phyloP scores from a whole-genome alignment of 2,888 invertebrate genomes.

The Eurois occulta region DNA sequence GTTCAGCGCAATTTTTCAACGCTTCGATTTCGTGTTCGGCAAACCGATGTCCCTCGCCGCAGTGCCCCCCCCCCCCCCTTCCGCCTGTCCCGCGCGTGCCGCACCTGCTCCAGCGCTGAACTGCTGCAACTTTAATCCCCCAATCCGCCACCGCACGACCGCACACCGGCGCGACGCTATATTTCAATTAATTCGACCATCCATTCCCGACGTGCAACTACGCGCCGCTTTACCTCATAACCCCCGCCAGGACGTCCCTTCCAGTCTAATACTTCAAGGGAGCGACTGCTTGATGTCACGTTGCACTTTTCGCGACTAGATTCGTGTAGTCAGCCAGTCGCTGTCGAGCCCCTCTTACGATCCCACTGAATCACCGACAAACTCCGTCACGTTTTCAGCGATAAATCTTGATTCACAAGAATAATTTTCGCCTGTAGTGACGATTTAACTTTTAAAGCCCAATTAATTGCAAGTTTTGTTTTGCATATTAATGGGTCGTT shows the following conservation, averaged over 20 bases:
- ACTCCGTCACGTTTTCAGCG: slow-evolving; percentile 71
- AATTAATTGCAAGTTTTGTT: slow-evolving; percentile 83
- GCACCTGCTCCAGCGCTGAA: slow-evolving; percentile 83
- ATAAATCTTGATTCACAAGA: slow-evolving; percentile 76
- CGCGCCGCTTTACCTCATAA: slow-evolving; percentile 82
- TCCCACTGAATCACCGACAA: slow-evolving; percentile 54
- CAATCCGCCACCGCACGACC: slow-evolving; percentile 85
- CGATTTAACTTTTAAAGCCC: slow-evolving; percentile 79
- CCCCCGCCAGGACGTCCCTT: slow-evolving; percentile 71
- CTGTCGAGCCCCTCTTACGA: slow-evolving; percentile 30
- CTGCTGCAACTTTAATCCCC: slow-evolving; percentile 88
- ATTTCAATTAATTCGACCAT: slow-evolving; percentile 89
- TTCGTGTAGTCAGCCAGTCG: slow-evolving; percentile 42
- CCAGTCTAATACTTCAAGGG: slow-evolving; percentile 68
- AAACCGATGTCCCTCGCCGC: slow-evolving; percentile 81
- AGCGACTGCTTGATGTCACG: slow-evolving; percentile 69
- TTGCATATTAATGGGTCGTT: slow-evolving; percentile 82
- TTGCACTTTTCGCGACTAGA: slow-evolving; percentile 36
- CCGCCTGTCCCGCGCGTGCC: slow-evolving; percentile 65
- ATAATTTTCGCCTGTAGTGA: slow-evolving; percentile 74
- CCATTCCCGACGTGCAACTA: slow-evolving; percentile 84
- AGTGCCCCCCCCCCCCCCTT: slow-evolving; percentile 71
- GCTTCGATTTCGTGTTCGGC: slow-evolving; percentile 86
- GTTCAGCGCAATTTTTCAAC: slow-evolving; percentile 89
- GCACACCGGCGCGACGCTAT: slow-evolving; percentile 86